These are phyloP conservation scores for Prunella fulvescens DNA, from an alignment of 2,113 vertebrate genomes.

Conservation along the genomic window DNA sequence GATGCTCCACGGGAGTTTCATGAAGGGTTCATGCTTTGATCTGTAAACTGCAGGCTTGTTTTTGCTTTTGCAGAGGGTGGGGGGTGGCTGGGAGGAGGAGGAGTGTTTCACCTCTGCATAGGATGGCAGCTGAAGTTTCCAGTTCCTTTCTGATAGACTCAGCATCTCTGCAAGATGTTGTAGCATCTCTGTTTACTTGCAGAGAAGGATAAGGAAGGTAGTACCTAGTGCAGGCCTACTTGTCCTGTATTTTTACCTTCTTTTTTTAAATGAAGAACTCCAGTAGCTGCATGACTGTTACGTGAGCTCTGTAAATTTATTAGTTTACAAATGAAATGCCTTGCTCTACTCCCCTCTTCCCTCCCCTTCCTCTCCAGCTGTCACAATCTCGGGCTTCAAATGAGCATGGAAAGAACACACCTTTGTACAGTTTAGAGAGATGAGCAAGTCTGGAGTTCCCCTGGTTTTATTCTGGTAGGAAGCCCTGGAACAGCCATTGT, in stretches of 20 bases:
- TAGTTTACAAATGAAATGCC: neutral
- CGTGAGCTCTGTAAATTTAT: neutral
- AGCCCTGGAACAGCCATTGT: neutral
- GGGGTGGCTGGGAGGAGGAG: neutral
- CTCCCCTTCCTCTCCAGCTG: neutral
- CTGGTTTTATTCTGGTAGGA: neutral
- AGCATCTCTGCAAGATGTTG: neutral
- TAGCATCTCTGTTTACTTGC: neutral
- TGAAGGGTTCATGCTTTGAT: neutral
- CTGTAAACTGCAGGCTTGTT: neutral
- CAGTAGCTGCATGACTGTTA: rapidly evolving
- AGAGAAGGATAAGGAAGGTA: neutral
- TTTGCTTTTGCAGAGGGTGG: neutral
- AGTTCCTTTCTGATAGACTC: neutral
- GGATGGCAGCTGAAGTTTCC: neutral
- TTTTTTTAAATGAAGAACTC: neutral
- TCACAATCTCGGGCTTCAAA: neutral
- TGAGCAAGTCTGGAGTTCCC: neutral
- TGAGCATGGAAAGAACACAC: neutral
- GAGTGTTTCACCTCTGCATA: neutral
- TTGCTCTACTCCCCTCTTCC: neutral
- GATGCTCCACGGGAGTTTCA: neutral
- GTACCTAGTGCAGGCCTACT: neutral
- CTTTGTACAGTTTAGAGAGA: neutral
- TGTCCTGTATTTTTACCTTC: neutral